phyloP scores from a whole-genome alignment of 2,888 invertebrate species.

The Augiades crinisus region DNA sequence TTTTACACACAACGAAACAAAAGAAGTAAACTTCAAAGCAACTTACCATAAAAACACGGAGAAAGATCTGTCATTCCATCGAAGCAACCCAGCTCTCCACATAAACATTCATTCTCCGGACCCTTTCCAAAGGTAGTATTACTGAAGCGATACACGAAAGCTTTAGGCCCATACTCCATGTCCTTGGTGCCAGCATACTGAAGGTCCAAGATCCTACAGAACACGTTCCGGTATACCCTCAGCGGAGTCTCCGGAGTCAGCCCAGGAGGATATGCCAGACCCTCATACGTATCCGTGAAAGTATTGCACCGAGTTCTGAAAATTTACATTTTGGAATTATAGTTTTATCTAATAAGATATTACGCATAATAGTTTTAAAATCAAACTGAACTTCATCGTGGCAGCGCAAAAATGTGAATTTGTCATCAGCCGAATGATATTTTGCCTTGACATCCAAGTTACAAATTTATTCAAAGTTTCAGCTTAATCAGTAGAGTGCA shows the following conservation, averaged over 20 bases:
- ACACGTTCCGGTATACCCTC: conserved; percentile 85
- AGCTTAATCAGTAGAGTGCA: no score
- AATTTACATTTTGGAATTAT: no score
- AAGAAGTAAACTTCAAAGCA: no score
- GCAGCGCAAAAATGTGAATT: no score
- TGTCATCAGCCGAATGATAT: no score
- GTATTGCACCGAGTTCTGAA: conserved; percentile 83
- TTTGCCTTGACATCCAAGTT: no score
- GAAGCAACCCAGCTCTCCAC: conserved; percentile 69
- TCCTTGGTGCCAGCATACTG: conserved; percentile 43
- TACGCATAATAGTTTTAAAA: no score
- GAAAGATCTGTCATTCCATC: conserved; percentile 85
- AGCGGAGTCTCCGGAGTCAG: conserved; percentile 77
- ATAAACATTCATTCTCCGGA: conserved; percentile 84
- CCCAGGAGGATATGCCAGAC: conserved; percentile 84
- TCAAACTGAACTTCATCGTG: no score
- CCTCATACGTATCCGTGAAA: conserved; percentile 86
- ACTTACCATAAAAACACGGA: conserved; percentile 87
- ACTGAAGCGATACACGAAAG: conserved; percentile 82
- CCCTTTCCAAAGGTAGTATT: conserved; percentile 83
- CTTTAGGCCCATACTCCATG: conserved; percentile 75
- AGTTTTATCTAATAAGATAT: no score
- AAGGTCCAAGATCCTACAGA: conserved; percentile 86
- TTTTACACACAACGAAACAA: no score
- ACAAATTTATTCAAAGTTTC: no score